Conservation (phyloP, 2,888 invertebrate species). For the Acrocyrtus sp. region DNA sequence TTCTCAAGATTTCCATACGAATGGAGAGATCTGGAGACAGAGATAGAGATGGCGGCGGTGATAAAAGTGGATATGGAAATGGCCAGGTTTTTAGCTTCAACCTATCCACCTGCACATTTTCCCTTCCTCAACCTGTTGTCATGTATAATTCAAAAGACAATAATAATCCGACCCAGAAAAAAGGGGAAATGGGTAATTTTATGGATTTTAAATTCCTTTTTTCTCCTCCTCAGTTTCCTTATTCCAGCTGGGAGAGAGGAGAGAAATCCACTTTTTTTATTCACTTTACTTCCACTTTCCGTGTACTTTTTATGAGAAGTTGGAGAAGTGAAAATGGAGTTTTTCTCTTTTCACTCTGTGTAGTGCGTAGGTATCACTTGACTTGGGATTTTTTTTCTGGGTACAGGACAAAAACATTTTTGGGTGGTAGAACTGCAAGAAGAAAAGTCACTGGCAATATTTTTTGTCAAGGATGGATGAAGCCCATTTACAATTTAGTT, state of each 20-base stretch:
- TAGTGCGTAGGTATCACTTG: no score
- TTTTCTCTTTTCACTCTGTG: no score
- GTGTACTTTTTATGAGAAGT: not conserved
- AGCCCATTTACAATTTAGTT: constrained; percentile 35
- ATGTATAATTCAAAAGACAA: constrained; percentile 47
- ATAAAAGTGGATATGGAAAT: not conserved
- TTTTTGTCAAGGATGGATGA: constrained; percentile 20
- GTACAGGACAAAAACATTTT: no score
- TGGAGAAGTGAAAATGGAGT: not conserved
- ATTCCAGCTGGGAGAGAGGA: not conserved
- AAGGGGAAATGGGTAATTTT: not conserved
- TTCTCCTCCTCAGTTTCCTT: not conserved
- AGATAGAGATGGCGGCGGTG: not conserved
- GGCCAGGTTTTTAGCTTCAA: not conserved
- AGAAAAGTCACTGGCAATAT: not conserved
- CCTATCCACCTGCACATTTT: not conserved
- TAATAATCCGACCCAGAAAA: not conserved
- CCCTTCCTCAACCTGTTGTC: constrained; percentile 45
- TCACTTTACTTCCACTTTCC: not conserved
- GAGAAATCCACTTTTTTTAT: not conserved
- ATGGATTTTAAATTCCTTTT: not conserved
- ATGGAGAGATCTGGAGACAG: no score
- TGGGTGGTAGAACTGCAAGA: no score
- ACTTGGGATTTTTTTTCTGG: no score
- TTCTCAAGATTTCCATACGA: not conserved